Conservation (phyloP, 2,113 vertebrate genomes). For the Neolamprologus caudopunctatus region DNA sequence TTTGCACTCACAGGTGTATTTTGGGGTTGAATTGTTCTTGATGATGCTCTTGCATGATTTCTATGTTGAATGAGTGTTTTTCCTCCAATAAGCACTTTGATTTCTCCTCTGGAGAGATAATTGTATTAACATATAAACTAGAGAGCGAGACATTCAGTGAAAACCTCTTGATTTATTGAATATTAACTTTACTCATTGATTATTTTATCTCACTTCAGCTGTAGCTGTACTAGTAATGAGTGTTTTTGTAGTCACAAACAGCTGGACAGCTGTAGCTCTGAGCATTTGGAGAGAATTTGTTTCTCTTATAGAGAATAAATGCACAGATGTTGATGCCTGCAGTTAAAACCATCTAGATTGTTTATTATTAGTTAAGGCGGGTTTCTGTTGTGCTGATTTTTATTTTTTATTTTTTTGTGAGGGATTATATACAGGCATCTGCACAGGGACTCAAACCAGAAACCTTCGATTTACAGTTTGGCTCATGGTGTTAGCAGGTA, state of each 20-base stretch:
- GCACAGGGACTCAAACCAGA: neutral
- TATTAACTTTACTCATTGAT: neutral
- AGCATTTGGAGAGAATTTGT: neutral
- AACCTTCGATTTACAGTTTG: neutral
- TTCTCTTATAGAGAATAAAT: neutral
- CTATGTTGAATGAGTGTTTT: neutral
- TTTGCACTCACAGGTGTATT: neutral
- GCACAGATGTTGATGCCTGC: neutral
- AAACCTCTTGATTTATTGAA: neutral
- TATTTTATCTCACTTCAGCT: neutral
- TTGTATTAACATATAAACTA: neutral
- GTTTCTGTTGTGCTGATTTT: neutral
- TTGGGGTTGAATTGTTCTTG: neutral
- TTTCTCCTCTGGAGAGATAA: neutral
- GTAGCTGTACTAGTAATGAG: neutral
- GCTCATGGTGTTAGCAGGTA: neutral
- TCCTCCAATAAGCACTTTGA: neutral
- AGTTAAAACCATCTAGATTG: neutral
- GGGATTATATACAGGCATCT: neutral
- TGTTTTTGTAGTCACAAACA: neutral
- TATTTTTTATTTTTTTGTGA: neutral
- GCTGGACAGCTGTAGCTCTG: neutral
- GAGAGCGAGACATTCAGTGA: neutral
- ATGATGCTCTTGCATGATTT: neutral
- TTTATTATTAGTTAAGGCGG: neutral